Conservation (phyloP, 2,113 vertebrate genomes). For the Esox niger region DNA sequence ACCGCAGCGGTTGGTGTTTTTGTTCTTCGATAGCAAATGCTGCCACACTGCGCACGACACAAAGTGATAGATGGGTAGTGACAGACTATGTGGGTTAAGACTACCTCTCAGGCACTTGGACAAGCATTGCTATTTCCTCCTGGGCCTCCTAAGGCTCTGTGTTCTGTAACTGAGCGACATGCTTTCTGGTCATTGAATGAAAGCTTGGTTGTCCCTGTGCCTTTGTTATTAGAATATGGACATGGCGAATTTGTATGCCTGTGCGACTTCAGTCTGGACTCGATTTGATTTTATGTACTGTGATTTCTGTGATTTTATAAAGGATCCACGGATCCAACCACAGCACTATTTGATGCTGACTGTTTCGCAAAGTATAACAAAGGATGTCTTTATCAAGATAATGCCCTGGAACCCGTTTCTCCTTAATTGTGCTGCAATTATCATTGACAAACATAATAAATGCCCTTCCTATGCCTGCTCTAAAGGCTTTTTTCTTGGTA, state of each 20-base stretch:
- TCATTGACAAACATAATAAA: constrained; percentile 38
- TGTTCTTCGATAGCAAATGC: constrained; percentile 3
- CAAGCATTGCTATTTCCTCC: constrained; percentile 31
- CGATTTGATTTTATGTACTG: constrained; percentile 10
- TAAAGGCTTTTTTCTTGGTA: constrained; percentile 3
- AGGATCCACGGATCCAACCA: background rate
- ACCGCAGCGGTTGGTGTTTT: constrained; percentile 10
- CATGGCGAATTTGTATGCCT: constrained; percentile 24
- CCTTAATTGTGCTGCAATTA: constrained; percentile 6
- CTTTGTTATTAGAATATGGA: constrained; percentile 39
- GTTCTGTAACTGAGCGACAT: constrained; percentile 40
- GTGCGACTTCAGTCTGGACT: background rate
- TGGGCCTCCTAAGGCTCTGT: constrained; percentile 44
- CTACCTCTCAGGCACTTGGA: constrained; percentile 28
- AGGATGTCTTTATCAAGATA: constrained; percentile 12
- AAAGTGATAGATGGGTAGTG: constrained; percentile 36
- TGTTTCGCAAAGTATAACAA: constrained; percentile 10
- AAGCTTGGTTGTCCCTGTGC: constrained; percentile 42
- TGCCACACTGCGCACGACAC: constrained; percentile 6
- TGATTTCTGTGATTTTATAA: background rate
- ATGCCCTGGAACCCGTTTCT: constrained; percentile 25
- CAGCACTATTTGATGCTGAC: background rate
- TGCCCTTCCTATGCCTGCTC: constrained; percentile 23
- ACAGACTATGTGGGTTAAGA: constrained; percentile 47
- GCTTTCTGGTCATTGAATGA: constrained; percentile 46